Base-by-base conservation (phyloP, 1,140 invertebrate species). In the Drosophila ambigua region DNA sequence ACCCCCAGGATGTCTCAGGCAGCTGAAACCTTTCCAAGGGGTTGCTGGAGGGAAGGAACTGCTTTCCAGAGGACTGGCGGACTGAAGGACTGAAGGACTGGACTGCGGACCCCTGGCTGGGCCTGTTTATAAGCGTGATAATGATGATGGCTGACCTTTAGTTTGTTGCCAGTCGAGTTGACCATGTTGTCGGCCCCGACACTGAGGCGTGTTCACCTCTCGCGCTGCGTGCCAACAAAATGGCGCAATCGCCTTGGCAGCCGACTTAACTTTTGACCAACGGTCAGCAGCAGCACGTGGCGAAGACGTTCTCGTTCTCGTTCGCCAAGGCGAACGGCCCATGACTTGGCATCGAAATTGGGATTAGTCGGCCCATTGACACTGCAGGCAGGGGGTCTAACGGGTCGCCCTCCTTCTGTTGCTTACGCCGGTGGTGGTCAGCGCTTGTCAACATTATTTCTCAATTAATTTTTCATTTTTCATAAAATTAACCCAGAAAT, bases 381-480 rank as follows among this genome's bases (percentile, higher is more conserved):
- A 79, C 63, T 69, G 76, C 81, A 72, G 50, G 79, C 87, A 87
- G 87, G 88, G 73, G 87, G 87, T 84, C 77, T 15, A 24, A 9
- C 9, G 28, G 50, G 53, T 46, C 51, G 35, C 63, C 59, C 43
- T 58, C 16, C 11, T 63, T 11, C 51, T 51, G 28, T 11, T 26
- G 24, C 11, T 43, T 46, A 23, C 39, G 15, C n/a, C 24, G 49
- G 48, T 61, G 71, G 79, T 83, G 87, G 87, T 88, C 82, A 87
- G 76, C 59, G 71, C 79, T 68, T 90, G 79, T 90, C 82, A 90
- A 83, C 88, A 88, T 88, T 88, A 90, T 90, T 90, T 90, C 81
- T 90, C 87, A 88, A 90, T 90, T 90, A 90, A 90, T 90, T 90
- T 90, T 83, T 73, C 74, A 90, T 90, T 90, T 90, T 90, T 90